Evolutionary conservation across 2,888 invertebrate genomes (phyloP).

Genomic region (Eurois occulta): DNA sequence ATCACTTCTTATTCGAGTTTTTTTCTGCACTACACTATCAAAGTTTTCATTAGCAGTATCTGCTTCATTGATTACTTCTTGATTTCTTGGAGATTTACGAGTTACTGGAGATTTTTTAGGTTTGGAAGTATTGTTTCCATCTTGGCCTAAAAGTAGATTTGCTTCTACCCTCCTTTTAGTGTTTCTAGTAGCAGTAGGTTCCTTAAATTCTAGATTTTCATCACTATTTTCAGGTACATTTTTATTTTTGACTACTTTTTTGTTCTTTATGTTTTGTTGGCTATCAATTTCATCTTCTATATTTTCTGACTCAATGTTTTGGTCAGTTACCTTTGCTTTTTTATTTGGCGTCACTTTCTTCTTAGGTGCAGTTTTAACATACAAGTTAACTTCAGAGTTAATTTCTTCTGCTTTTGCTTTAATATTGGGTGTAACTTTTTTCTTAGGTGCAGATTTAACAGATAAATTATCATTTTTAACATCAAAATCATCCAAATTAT

Average conservation of each 20-base stretch:
- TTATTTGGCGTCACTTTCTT: slow-evolving; percentile 55
- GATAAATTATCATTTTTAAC: slow-evolving; percentile 38
- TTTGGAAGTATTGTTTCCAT: slow-evolving; percentile 21
- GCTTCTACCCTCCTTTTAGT: slow-evolving; percentile 34
- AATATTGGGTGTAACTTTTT: slow-evolving; percentile 42
- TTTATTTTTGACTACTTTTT: slow-evolving; percentile 17
- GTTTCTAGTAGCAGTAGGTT: slow-evolving; percentile 39
- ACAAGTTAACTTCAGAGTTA: slow-evolving; percentile 39
- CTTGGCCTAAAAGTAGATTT: slow-evolving; percentile 8
- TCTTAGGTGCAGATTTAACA: slow-evolving; percentile 42
- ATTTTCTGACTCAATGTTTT: slow-evolving; percentile 14
- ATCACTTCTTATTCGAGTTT: slow-evolving; percentile 51
- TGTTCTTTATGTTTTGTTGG: slow-evolving; percentile 11
- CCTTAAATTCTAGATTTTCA: slow-evolving; percentile 35
- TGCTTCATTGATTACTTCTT: slow-evolving; percentile 48
- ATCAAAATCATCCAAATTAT: slow-evolving; percentile 59
- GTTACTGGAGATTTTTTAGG: slow-evolving; percentile 60
- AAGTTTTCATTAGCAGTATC: slow-evolving; percentile 26
- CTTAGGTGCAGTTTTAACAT: slow-evolving; percentile 43
- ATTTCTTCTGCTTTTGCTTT: slow-evolving; percentile 2
- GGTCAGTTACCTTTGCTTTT: slow-evolving; percentile 22
- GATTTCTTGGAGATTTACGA: slow-evolving; percentile 70
- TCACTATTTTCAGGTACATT: slow-evolving; percentile 12
- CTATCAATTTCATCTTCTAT: neutral
- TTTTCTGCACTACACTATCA: slow-evolving; percentile 45